Evolutionary conservation across 2,888 invertebrate species (phyloP), one percentile per base, ranked within the genome.

Genomic region (Pyrochroa serraticornis): DNA sequence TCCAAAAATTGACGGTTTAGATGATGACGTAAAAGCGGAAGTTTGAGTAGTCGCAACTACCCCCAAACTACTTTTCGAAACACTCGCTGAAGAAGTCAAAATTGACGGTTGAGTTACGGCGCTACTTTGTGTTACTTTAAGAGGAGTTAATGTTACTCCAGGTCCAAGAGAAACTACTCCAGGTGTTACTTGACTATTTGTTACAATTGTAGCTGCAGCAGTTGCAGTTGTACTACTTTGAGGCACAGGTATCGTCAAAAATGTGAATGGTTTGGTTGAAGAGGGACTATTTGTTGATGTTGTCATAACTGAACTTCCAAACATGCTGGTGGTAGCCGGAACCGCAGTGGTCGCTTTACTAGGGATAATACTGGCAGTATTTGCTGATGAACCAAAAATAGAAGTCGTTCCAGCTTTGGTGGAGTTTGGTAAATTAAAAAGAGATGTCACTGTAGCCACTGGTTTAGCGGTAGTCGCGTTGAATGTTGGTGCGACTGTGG

Each of bases 381-480:
- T 44, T 10, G 44, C 10, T 44, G 43, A 14, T 36, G 50, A 10
- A 8, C 41, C 56, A 32, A 59, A 62, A 39, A 53, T 47, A 7
- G 56, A 54, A n/a, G 61, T 32, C n/a, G 54, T 22, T 22, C 3
- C 22, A 3, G 22, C 22, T 22, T 22, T 22, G 22, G 22, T 9
- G n/a, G 2, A 38, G 9, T 14, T 39, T 32, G 12, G 8, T 43
- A 72, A 69, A 32, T 22, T 22, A 22, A 22, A 22, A 22, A 22
- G 58, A 1, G 71, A 63, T 22, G 72, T 64, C 7, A 71, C 46
- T 35, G 69, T 55, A 7, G 71, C 69, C 31, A 70, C 65, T 38
- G 73, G 68, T 34, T 67, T 60, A 1, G 71, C 62, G 14, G 73
- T 63, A 7, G 71, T 46, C 8, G 71, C 68, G 69, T 68, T 8